Base-by-base conservation (phyloP, 35 echinoderm and acorn worm species). In the Holothuria glaberrima region DNA sequence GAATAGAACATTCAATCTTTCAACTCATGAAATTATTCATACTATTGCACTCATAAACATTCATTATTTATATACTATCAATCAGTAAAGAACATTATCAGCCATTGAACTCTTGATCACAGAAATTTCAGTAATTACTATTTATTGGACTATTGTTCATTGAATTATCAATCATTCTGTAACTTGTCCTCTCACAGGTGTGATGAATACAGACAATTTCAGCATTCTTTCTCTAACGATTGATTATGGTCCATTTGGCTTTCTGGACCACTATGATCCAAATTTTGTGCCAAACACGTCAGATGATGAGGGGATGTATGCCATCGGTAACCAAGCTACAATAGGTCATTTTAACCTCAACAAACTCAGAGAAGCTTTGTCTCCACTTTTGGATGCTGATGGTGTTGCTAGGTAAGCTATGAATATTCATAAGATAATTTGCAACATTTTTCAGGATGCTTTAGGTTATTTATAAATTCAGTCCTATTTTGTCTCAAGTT, bases 191-290 rank as follows among this genome's bases (percentile, higher is more conserved):
- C 20, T 62, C 33, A 38, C 50, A 99, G 97, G 97, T 31, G 97
- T 99, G 4, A 94, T 99, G 97, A 99, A 99, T 58, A 99, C 97
- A 84, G 97, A 99, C 58, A 99, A 99, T 60, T 99, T 99, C 73
- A 99, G 97, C 83, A 74, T 99, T 50, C 79, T 99, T 4, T 99
- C 97, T 2, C 21, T 99, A 25, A 99, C 97, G 12, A 95, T 99
- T 29, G 97, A 99, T 82, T 99, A 99, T 29, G 97, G 97, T 31
- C 97, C 97, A 0, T 99, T 99, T 95, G 97, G 97, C 31, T 99
- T 99, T 63, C 67, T 99, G 25, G 97, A 99, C 34, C 72, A 78
- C 0, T 99, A 95, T 63, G 59, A 77, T 41, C 93, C 93, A 45
- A 82, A 71, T 4, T 99, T 95, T 88, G 72, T 99, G 38, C 97